These are phyloP conservation scores for Enteromius fasciolatus DNA, from an alignment of 2,797 vertebrate genomes.

Conservation along the genomic window DNA sequence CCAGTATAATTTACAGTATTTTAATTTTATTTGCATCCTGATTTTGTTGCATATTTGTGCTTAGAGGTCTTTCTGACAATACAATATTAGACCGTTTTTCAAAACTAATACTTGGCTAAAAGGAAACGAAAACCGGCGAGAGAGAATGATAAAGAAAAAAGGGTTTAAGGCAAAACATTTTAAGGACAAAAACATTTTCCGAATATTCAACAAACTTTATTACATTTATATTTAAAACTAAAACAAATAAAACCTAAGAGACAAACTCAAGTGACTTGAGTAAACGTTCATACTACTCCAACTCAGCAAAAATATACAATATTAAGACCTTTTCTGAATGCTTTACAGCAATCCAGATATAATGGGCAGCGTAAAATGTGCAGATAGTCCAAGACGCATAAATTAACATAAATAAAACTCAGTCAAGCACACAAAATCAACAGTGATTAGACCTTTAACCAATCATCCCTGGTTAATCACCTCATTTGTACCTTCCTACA, in stretches of 20 bases:
- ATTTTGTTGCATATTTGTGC: conserved; percentile 54
- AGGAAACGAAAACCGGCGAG: background rate
- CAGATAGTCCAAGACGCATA: conserved; percentile 51
- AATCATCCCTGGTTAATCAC: conserved; percentile 38
- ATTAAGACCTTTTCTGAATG: conserved; percentile 36
- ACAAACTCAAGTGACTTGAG: background rate
- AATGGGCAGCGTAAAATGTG: conserved; percentile 28
- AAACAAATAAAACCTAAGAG: conserved; percentile 26
- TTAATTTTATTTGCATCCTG: conserved; percentile 43
- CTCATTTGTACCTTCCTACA: conserved; percentile 56
- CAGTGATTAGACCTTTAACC: conserved; percentile 34
- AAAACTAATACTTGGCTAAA: background rate
- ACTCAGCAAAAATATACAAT: conserved; percentile 22
- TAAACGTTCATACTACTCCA: conserved; percentile 14
- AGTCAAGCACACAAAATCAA: conserved; percentile 45
- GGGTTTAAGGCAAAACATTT: background rate
- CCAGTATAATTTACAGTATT: background rate
- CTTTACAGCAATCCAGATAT: conserved; percentile 26
- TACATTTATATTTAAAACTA: conserved; percentile 28
- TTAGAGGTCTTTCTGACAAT: background rate
- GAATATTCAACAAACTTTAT: conserved; percentile 31
- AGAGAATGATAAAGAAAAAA: background rate
- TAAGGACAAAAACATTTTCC: background rate
- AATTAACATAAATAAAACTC: conserved; percentile 60
- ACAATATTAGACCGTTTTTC: background rate